These are phyloP conservation scores for Coluber constrictor DNA, from an alignment of 2,797 vertebrate genomes.

Conservation along the genomic window DNA sequence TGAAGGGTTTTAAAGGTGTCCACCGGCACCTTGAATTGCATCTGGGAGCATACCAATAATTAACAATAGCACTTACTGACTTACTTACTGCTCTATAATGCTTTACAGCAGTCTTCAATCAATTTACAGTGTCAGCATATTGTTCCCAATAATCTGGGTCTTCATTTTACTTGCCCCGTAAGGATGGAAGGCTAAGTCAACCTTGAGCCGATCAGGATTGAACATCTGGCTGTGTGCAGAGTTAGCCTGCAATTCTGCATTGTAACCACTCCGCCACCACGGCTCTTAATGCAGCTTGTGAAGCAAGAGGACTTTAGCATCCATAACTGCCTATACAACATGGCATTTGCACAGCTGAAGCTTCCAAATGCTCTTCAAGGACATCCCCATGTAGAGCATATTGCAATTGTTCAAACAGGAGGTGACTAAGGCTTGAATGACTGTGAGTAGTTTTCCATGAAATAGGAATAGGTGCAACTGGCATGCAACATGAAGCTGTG, in stretches of 20 bases:
- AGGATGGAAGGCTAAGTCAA: background rate
- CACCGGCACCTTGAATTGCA: background rate
- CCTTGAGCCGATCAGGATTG: background rate
- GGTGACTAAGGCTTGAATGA: background rate
- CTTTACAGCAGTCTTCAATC: background rate
- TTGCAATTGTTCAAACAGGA: background rate
- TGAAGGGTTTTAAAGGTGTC: background rate
- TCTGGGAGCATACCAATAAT: background rate
- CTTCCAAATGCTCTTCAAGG: background rate
- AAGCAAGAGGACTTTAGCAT: background rate
- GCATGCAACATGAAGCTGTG: background rate
- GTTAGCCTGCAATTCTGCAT: background rate
- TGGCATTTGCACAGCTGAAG: background rate
- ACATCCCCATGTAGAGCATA: background rate
- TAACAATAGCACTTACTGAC: background rate
- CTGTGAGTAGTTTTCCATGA: background rate
- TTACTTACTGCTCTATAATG: background rate
- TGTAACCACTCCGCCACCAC: background rate
- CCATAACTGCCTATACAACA: background rate
- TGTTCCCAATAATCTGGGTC: too few relatives aligned
- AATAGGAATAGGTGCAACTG: background rate
- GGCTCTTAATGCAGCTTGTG: background rate
- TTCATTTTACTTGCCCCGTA: background rate
- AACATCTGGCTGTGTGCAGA: background rate
- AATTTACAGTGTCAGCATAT: background rate